A percentile compares a stretch with the other conserved stretches of the same genome.
These are phyloP conservation scores for Spodoptera picta DNA, from an alignment of 2,888 invertebrate species.

Conservation along the genomic window DNA sequence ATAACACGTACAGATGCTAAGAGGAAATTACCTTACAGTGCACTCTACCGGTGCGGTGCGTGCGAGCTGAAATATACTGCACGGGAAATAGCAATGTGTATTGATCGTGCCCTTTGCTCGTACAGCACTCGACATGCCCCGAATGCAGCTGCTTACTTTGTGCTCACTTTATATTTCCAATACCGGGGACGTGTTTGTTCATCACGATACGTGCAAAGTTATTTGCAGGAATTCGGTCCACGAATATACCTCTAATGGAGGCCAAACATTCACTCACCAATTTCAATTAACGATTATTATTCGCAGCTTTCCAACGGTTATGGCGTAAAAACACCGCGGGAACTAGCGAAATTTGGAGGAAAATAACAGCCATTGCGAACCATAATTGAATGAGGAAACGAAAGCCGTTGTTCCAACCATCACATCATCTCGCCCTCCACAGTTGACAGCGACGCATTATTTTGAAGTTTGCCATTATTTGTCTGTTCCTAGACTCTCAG, in stretches of 20 bases:
- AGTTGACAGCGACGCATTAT: conserved; percentile 36
- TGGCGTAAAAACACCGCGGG: conserved; percentile 26
- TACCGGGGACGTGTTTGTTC: neutral
- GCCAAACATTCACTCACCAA: neutral
- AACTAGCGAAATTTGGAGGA: conserved; percentile 26
- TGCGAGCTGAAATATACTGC: conserved; percentile 31
- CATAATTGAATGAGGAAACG: conserved; percentile 39
- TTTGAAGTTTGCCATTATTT: conserved; percentile 56
- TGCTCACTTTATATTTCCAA: conserved; percentile 4
- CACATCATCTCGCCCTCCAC: conserved; percentile 31
- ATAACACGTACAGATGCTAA: conserved; percentile 21
- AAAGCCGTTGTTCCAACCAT: conserved; percentile 13
- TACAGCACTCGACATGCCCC: conserved; percentile 11
- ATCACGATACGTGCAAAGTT: conserved; percentile 3
- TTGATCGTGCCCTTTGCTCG: conserved; percentile 47
- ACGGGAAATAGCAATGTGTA: conserved; percentile 49
- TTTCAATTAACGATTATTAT: conserved; percentile 12
- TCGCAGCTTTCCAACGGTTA: conserved; percentile 23
- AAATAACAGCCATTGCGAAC: conserved; percentile 32
- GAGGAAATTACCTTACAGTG: conserved; percentile 39
- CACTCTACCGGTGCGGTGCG: conserved; percentile 16
- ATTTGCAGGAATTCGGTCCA: neutral
- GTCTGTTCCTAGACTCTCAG: conserved; percentile 32
- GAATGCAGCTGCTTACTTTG: conserved; percentile 33
- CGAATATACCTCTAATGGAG: neutral